Conservation (phyloP, 1,140 invertebrate species). For the Pomacea maculata region DNA sequence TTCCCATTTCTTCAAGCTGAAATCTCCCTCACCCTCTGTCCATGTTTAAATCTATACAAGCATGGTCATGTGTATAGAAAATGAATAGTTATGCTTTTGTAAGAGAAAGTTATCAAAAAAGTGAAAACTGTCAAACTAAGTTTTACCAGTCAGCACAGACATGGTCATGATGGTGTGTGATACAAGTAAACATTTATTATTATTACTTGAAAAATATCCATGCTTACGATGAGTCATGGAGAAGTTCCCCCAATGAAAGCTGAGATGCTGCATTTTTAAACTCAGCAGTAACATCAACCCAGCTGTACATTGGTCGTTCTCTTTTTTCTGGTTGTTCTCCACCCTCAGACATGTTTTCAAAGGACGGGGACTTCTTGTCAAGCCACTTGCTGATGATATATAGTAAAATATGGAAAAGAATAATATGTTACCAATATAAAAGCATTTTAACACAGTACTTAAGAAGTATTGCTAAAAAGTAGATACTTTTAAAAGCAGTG, state of each 20-base stretch:
- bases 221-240: slow-evolving; percentile 55
- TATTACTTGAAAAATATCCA: too few species aligned
- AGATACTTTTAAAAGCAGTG: background rate
- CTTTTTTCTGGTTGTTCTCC: slow-evolving; percentile 19
- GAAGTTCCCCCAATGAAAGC: slow-evolving; percentile 52
- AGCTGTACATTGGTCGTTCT: slow-evolving; percentile 36
- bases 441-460: background rate
- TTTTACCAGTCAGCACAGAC: too few species aligned
- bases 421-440: background rate
- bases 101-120: too few species aligned
- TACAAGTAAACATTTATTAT: too few species aligned
- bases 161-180: too few species aligned
- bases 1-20: too few species aligned
- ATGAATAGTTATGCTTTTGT: too few species aligned
- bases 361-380: background rate
- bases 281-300: slow-evolving; percentile 54
- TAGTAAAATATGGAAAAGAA: background rate
- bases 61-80: too few species aligned
- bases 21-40: too few species aligned
- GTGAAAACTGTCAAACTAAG: too few species aligned
- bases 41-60: too few species aligned
- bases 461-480: background rate
- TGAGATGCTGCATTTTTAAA: slow-evolving; percentile 48
- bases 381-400: background rate
- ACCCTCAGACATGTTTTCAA: slow-evolving; percentile 20